Conservation (phyloP, 2,888 invertebrate species). For the Dynastes grantii region DNA sequence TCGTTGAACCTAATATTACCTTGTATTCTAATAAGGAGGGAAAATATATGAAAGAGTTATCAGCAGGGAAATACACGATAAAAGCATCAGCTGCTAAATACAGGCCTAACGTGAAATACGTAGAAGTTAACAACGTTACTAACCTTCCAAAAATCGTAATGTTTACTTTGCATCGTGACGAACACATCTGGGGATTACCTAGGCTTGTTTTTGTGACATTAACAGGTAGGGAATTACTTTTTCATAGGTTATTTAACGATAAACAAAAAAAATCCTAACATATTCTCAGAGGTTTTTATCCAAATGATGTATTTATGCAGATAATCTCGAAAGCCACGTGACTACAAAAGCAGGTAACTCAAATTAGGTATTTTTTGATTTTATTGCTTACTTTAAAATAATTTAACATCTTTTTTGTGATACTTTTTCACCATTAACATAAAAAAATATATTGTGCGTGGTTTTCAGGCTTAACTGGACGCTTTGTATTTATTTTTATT, state of each 20-base stretch:
- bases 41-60: conserved; percentile 71
- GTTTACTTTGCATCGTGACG: conserved; percentile 79
- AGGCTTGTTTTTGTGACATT: conserved; percentile 83
- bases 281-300: not conserved
- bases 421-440: too few species aligned
- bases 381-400: too few species aligned
- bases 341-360: not conserved
- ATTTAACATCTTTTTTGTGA: too few species aligned
- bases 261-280: too few species aligned
- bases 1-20: conserved; percentile 70
- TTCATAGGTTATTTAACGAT: not conserved
- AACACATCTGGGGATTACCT: conserved; percentile 82
- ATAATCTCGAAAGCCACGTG: not conserved
- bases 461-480: too few species aligned
- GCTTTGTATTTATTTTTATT: too few species aligned
- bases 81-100: conserved; percentile 76
- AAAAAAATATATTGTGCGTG: too few species aligned
- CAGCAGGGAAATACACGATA: conserved; percentile 72
- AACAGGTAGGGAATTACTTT: conserved; percentile 72
- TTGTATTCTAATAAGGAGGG: conserved; percentile 69
- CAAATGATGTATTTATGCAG: too few species aligned
- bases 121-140: conserved; percentile 66
- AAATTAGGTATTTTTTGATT: not conserved
- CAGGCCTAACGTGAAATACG: conserved; percentile 71
- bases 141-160: conserved; percentile 75